Conservation (phyloP, 2,797 vertebrate species). For the Lutjanus campechanus region DNA sequence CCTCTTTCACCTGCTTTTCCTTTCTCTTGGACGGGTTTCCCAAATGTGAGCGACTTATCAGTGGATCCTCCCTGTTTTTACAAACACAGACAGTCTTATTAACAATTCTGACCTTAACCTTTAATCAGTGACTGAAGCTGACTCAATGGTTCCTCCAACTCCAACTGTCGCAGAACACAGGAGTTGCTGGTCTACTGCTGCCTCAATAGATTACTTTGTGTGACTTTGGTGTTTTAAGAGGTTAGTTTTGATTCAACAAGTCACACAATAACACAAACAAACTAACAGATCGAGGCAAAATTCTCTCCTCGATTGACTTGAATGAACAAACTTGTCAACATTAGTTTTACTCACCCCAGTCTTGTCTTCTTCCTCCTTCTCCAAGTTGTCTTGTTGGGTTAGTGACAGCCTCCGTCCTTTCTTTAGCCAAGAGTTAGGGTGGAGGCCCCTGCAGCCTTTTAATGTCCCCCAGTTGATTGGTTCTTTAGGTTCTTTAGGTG, state of each 20-base stretch:
- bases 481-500: slow-evolving; percentile 78
- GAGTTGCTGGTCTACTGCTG: too few relatives aligned
- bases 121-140: too few relatives aligned
- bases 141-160: too few relatives aligned
- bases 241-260: too few relatives aligned
- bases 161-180: too few relatives aligned
- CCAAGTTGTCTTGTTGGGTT: slow-evolving; percentile 81
- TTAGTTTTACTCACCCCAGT: slow-evolving; percentile 42
- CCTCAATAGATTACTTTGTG: too few relatives aligned
- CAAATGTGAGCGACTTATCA: slow-evolving; percentile 15
- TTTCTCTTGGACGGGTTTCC: slow-evolving; percentile 18
- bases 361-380: slow-evolving; percentile 71
- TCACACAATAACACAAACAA: too few relatives aligned
- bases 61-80: slow-evolving; percentile 35
- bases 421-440: slow-evolving; percentile 90
- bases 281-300: too few relatives aligned
- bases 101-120: too few relatives aligned
- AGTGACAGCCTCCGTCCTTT: slow-evolving; percentile 85
- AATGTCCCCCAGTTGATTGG: slow-evolving; percentile 52
- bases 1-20: slow-evolving; percentile 67
- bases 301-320: too few relatives aligned
- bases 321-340: too few relatives aligned
- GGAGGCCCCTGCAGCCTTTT: slow-evolving; percentile 80
- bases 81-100: background rate
- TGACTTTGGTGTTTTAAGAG: too few relatives aligned